Evolutionary conservation across 1,140 invertebrate genomes (phyloP), one percentile per base, ranked within the genome.

Genomic region (Sminthurides bifidus): DNA sequence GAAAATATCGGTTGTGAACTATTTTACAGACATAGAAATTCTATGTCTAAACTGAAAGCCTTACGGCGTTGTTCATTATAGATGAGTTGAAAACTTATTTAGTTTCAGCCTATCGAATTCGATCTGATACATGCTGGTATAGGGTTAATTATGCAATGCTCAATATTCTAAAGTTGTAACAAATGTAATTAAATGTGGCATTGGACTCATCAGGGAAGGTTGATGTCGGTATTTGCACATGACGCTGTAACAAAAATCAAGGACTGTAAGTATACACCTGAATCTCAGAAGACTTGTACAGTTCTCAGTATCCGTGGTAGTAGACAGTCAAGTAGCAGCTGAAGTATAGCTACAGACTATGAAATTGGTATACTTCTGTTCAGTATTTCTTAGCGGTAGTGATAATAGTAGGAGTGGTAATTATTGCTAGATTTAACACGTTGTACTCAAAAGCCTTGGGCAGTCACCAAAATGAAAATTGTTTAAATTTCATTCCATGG

Each of bases 161-260:
- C n/a, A n/a, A 10, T n/a, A n/a, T 12, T 43, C 21, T 14, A 10
- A 10, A 14, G 8, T 43, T 43, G 17, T 12, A 8, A 8, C 41
- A 21, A 10, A 21, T 43, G 17, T 6, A 10, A 10, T 43, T 14
- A 43, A 8, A 14, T 43, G 6, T 43, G 8, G 12, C 21, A 10
- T 19, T 10, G 41, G 41, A 43, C n/a, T 19, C 24, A 15, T 4
- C 26, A 60, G 61, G 58, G 51, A 56, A 64, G 61, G 50, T 31
- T 58, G 43, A 41, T 64, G 41, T 38, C 52, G 31, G 15, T 60
- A n/a, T 46, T 64, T 27, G 61, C 61, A 40, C 58, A 64, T 51
- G 61, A 64, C 54, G 61, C 53, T 29, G 46, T 64, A 41, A 60
- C 50, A 19, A 64, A 64, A 52, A 53, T 64, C 23, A 58, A 52